Conservation (phyloP, 2,888 invertebrate genomes). For the Torymus auratus region DNA sequence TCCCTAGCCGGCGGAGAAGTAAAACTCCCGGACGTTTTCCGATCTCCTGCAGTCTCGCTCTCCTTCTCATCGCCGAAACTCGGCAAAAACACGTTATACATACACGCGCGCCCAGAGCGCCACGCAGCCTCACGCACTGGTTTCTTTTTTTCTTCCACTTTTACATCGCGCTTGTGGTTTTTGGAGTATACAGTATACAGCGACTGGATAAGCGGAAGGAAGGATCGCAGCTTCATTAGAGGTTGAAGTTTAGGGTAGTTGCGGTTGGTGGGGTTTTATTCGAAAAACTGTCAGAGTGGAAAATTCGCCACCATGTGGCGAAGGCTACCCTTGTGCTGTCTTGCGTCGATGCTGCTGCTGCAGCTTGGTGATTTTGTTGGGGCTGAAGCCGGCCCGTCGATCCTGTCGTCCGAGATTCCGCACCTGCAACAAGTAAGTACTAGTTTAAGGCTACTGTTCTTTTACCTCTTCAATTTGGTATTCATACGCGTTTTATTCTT, state of each 20-base stretch:
- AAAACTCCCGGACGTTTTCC: constrained; percentile 75
- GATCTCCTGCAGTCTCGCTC: constrained; percentile 74
- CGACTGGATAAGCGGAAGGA: no score
- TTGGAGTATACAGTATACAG: no score
- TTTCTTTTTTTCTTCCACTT: background rate
- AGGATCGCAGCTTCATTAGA: no score
- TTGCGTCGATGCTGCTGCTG: constrained; percentile 58
- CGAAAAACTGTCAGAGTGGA: background rate
- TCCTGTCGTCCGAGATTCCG: constrained; percentile 63
- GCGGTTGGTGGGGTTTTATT: background rate
- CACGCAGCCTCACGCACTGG: background rate
- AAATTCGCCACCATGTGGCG: constrained; percentile 64
- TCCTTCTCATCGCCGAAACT: constrained; percentile 68
- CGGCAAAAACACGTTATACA: constrained; percentile 30
- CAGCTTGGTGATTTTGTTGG: constrained; percentile 58
- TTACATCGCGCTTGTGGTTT: background rate
- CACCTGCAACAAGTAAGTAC: constrained; percentile 65
- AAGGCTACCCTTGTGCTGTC: constrained; percentile 58
- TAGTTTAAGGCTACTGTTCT: background rate
- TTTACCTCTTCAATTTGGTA: no score
- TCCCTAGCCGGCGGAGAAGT: constrained; percentile 62
- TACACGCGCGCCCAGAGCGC: background rate
- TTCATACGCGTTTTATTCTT: no score
- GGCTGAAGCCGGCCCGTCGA: constrained; percentile 69
- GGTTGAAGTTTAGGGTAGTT: no score